Base-by-base conservation (phyloP, 1,140 invertebrate species). In the Anoplolepis gracilipes region DNA sequence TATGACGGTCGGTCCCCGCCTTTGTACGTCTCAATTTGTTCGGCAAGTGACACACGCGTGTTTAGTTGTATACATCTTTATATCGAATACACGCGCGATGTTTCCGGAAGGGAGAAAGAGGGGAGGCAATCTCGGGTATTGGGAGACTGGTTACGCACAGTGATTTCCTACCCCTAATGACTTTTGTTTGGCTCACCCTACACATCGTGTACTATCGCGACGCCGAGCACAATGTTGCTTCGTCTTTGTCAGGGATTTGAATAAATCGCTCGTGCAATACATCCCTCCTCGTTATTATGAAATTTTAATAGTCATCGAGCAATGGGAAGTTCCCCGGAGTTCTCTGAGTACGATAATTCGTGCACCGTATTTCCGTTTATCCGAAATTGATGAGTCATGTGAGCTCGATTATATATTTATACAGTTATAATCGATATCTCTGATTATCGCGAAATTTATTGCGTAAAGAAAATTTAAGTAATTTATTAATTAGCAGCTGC, bases 151-250 rank as follows among this genome's bases (percentile, higher is more conserved):
- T 85, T 85, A 89, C 88, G 88, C 86, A 67, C 76, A 36, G 82
- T 85, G 86, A 89, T 89, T 89, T 87, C 70, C 69, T 81, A 82
- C 55, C 84, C 86, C 82, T 89, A 89, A 89, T 89, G 85, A 89
- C 88, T 87, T 87, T 85, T 78, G 85, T 72, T 81, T 81, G 84
- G 49, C 70, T 25, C 70, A 85, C 76, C 84, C 79, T 28, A 49
- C 25, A 79, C 67, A 72, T 72, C 65, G 65, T 81, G n/a, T n/a
- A n/a, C n/a, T n/a, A 72, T 72, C 65, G 8, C 78, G 65, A 72
- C 53, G 64, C 39, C 84, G 36, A 36, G 70, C 75, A 49, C 84
- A 36, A 70, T 79, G 62, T 81, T 70, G 84, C 76, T 70, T 28
- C 49, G 49, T 59, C 84, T 79, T 85, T 59, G 78, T 55, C 25